These are phyloP conservation scores for Anthoscopus minutus DNA, from an alignment of 2,113 vertebrate species.

Conservation along the genomic window DNA sequence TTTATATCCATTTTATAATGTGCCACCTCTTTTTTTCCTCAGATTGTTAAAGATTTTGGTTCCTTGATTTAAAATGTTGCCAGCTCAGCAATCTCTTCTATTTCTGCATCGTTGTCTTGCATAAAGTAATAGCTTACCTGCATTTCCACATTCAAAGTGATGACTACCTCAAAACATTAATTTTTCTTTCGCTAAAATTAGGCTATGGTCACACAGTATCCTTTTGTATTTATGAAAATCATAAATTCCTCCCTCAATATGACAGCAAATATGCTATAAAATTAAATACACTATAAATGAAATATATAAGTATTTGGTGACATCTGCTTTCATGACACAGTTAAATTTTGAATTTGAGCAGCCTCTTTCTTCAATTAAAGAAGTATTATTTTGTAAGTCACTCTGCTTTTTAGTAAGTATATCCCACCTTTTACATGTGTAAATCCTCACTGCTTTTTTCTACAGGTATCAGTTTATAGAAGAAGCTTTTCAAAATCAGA, in stretches of 20 bases:
- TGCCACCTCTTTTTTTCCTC: neutral
- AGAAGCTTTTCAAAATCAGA: conserved; percentile 96
- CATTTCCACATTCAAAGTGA: neutral
- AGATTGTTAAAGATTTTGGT: neutral
- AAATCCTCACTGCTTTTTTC: neutral
- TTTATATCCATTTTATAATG: neutral
- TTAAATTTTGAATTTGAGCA: neutral
- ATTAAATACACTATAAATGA: neutral
- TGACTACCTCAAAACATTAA: neutral
- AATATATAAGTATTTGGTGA: neutral
- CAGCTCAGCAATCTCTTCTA: neutral
- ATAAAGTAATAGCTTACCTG: neutral
- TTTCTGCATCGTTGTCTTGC: neutral
- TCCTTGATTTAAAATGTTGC: conserved; percentile 14
- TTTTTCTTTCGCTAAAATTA: neutral
- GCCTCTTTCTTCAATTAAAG: neutral
- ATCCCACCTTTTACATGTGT: neutral
- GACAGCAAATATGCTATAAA: neutral
- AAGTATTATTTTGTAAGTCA: neutral
- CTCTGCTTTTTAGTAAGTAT: neutral
- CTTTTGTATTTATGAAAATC: neutral
- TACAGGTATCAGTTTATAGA: conserved; percentile 96
- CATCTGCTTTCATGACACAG: neutral
- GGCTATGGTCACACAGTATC: neutral
- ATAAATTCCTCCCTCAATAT: neutral